phyloP scores from a whole-genome alignment of 2,797 vertebrate genomes.

The Halcyon smyrnensis region DNA sequence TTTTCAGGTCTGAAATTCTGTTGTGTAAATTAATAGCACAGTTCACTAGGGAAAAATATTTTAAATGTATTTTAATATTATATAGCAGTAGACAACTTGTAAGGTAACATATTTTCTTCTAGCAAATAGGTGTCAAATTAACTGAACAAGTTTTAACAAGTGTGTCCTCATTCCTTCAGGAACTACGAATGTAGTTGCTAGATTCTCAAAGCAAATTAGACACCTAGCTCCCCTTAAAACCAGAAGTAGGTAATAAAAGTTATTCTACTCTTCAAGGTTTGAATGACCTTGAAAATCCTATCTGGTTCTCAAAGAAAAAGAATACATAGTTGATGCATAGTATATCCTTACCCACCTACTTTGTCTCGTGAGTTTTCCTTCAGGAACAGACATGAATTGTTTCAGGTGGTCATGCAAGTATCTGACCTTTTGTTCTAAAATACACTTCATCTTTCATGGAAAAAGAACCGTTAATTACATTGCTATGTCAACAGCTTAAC shows the following conservation, averaged over 20 bases:
- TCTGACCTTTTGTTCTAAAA: not conserved
- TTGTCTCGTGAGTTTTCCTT: not conserved
- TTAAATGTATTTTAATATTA: conserved; percentile 34
- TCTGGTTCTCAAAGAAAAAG: not conserved
- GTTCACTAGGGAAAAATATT: conserved; percentile 34
- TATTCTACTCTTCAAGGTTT: not conserved
- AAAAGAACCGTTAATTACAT: not conserved
- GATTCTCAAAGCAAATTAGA: conserved; percentile 22
- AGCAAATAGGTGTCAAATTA: conserved; percentile 54
- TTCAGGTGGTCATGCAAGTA: not conserved
- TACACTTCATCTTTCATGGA: not conserved
- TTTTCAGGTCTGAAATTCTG: conserved; percentile 17
- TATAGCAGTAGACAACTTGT: conserved; percentile 43
- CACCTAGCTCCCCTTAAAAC: not conserved
- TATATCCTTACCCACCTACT: not conserved
- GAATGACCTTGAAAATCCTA: not conserved
- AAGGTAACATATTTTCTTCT: conserved; percentile 46
- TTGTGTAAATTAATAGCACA: conserved; percentile 53
- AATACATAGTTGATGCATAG: not conserved
- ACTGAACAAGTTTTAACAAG: conserved; percentile 49
- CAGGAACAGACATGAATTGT: not conserved
- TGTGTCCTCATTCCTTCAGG: conserved; percentile 50
- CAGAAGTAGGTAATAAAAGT: not conserved
- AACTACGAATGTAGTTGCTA: not conserved
- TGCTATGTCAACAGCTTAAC: not conserved